Conservation (phyloP, 2,888 invertebrate genomes). For the Clunio marinus region DNA sequence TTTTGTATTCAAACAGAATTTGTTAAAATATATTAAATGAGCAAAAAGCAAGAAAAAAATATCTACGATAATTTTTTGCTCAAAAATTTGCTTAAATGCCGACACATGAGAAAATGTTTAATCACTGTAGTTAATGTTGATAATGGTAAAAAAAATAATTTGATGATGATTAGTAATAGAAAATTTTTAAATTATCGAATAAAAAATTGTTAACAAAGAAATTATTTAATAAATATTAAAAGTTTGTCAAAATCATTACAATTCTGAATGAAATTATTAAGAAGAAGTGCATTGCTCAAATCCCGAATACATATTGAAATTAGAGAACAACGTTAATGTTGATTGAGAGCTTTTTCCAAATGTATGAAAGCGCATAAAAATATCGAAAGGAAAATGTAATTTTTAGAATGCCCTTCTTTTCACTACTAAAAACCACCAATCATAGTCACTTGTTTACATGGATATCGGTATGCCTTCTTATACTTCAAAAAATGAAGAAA, state of each 20-base stretch:
- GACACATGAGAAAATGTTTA: background rate
- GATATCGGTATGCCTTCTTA: constrained; percentile 30
- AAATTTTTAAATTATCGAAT: background rate
- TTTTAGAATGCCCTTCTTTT: background rate
- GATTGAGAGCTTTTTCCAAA: no score
- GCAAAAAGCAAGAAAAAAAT: no score
- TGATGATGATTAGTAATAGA: no score
- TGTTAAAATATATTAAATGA: background rate
- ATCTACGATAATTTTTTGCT: no score
- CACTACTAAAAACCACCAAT: background rate
- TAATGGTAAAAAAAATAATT: no score
- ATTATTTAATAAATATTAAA: no score
- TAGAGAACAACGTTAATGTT: no score
- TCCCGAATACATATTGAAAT: no score
- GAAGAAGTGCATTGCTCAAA: no score
- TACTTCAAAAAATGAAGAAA: constrained; percentile 7
- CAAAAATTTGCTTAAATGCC: background rate
- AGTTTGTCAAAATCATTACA: constrained; percentile 11
- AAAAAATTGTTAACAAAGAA: constrained; percentile 10
- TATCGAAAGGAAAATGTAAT: no score
- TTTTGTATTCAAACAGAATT: background rate
- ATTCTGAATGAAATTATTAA: constrained; percentile 8
- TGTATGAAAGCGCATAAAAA: no score
- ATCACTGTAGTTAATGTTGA: constrained; percentile 11
- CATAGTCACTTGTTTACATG: constrained; percentile 18